Base-by-base conservation (phyloP, 64 coral and sea anemone genomes). In the Montipora cactus region DNA sequence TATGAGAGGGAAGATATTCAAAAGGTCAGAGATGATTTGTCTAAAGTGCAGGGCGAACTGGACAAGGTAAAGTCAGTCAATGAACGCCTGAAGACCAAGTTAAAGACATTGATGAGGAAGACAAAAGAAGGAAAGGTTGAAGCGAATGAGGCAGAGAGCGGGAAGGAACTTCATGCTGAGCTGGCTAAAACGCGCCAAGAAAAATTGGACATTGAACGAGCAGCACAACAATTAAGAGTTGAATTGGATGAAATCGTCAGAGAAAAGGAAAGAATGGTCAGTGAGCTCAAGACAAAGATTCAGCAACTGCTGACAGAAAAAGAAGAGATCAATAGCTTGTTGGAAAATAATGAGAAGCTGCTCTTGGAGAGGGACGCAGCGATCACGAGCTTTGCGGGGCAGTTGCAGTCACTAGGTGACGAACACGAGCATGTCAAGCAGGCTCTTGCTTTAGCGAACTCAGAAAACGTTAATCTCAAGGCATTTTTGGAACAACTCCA, bases 211-310 rank as follows among this genome's bases (percentile, higher is more conserved):
- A 77, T 81, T 61, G 95, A 98, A 92, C 77, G 77, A 51, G 74
- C 88, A 25, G 55, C 88, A 7, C 89, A 94, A 28, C 93, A 95
- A 37, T 67, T 98, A 83, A 94, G 93, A 51, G 19, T 74, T n/a
- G 93, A 98, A 67, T 87, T 98, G 85, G 77, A 95, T 44, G 77
- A 51, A 18, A 95, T 94, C n/a, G 93, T 92, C 10, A 95, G 71
- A 55, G 96, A 98, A 44, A 94, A 92, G 49, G 95, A 97, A 84
- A 84, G 87, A 49, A 94, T 91, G 44, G 70, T 97, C 46, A 57
- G 79, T 53, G 90, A 83, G 25, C 81, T 94, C 49, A 94, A 68
- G 77, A 74, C 83, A 12, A 91, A 80, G 74, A 78, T 97, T 61
- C 90, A 97, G n/a, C 79, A 22, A 8, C 44, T 50, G 16, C 51